These are phyloP conservation scores for Scarus forsteni DNA, from an alignment of 2,797 vertebrate species.

Conservation along the genomic window DNA sequence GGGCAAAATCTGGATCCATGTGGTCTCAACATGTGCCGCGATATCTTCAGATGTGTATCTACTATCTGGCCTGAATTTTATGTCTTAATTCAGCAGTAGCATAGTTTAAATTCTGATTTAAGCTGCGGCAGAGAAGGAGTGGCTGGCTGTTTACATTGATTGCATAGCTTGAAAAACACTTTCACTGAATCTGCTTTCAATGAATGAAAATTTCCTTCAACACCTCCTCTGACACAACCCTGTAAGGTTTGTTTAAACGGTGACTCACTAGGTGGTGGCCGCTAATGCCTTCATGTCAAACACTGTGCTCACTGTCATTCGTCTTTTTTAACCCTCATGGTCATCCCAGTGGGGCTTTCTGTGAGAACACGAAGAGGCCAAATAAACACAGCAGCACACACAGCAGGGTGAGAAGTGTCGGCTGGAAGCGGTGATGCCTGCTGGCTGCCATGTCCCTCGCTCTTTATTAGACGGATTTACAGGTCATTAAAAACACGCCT, in stretches of 20 bases:
- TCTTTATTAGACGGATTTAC: conserved; percentile 47
- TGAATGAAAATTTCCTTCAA: conserved; percentile 24
- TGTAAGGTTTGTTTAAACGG: conserved; percentile 16
- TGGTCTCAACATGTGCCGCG: conserved; percentile 1
- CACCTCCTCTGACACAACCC: neutral
- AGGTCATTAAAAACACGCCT: conserved; percentile 24
- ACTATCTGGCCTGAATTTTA: neutral
- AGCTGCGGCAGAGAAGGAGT: neutral
- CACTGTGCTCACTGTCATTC: neutral
- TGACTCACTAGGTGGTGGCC: conserved; percentile 7
- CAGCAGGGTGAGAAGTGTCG: conserved; percentile 21
- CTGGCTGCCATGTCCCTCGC: neutral
- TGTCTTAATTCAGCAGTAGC: neutral
- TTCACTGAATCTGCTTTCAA: neutral
- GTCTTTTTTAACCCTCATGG: neutral
- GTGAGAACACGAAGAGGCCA: conserved; percentile 1
- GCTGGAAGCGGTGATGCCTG: neutral
- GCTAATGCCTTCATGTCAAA: neutral
- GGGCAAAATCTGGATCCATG: neutral
- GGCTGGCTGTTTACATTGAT: neutral
- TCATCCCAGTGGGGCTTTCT: conserved; percentile 7
- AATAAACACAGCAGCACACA: conserved; percentile 15
- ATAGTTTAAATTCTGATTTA: neutral
- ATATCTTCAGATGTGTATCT: neutral
- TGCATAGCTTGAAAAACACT: neutral